Conservation (phyloP, 2,888 invertebrate genomes). For the Drosophila nr. fundita region DNA sequence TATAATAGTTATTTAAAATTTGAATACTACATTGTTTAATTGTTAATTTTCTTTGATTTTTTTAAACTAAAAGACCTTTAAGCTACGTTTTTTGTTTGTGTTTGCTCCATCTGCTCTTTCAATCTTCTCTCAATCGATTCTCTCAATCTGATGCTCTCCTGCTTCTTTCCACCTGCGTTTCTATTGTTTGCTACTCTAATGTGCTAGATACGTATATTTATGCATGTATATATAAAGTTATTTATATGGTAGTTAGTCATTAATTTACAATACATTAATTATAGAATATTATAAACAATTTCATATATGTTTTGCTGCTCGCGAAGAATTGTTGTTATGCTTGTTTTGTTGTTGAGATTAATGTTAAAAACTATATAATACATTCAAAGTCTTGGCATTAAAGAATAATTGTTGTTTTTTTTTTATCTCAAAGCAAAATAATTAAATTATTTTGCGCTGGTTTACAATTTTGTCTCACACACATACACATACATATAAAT, state of each 20-base stretch:
- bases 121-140: background rate
- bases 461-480: conserved; percentile 64
- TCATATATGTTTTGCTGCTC: conserved; percentile 37
- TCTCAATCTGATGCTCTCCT: conserved; percentile 1
- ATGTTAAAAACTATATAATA: conserved; percentile 68
- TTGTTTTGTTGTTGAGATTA: conserved; percentile 32
- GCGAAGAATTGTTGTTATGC: conserved; percentile 42
- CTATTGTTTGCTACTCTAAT: conserved; percentile 68
- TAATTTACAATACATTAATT: conserved; percentile 58
- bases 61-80: conserved; percentile 67
- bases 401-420: conserved; percentile 53
- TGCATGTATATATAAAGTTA: conserved; percentile 50
- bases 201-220: conserved; percentile 68
- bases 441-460: conserved; percentile 82
- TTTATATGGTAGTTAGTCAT: conserved; percentile 49
- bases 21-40: conserved; percentile 70
- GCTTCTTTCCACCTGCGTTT: conserved; percentile 5
- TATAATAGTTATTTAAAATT: conserved; percentile 74
- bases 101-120: conserved; percentile 29
- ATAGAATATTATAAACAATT: conserved; percentile 57
- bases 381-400: conserved; percentile 74
- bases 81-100: conserved; percentile 56
- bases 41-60: conserved; percentile 58
- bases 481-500: conserved; percentile 44
- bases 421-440: conserved; percentile 70